phyloP scores from a whole-genome alignment of 2,113 vertebrate species.

The Eulemur macaco region DNA sequence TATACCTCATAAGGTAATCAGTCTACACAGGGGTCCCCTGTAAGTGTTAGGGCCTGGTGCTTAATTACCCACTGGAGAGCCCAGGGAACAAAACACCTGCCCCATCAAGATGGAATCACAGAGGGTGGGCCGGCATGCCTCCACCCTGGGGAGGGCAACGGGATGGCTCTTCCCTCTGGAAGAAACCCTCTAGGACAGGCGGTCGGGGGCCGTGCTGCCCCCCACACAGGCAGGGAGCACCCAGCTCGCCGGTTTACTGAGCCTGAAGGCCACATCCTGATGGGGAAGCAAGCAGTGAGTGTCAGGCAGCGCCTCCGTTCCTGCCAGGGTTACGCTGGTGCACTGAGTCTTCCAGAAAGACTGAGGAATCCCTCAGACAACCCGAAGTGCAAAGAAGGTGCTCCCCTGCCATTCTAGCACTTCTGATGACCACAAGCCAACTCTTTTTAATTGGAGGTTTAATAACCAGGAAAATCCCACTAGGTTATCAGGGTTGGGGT shows the following conservation, averaged over 20 bases:
- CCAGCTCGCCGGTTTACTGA: background rate
- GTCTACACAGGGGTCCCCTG: fast-evolving
- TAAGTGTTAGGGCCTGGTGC: background rate
- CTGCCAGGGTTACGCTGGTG: background rate
- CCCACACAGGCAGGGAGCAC: background rate
- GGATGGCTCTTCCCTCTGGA: background rate
- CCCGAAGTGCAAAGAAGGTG: background rate
- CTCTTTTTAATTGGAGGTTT: background rate
- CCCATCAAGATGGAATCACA: fast-evolving
- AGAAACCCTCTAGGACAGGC: background rate
- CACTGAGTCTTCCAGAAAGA: background rate
- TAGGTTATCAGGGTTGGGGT: too few relatives aligned
- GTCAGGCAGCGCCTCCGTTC: too few relatives aligned
- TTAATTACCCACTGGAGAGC: background rate
- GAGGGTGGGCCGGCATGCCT: background rate
- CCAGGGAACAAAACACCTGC: background rate
- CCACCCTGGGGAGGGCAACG: background rate
- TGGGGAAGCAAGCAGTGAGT: fast-evolving
- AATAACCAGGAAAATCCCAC: background rate
- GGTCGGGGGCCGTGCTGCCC: fast-evolving
- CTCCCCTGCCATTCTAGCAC: background rate
- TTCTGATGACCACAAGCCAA: background rate
- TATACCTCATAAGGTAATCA: fast-evolving
- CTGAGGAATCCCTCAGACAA: background rate
- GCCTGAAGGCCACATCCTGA: fast-evolving